These are phyloP conservation scores for Hydractinia symbiolongicarpus DNA, from an alignment of 30 jellyfish, hydroid and myxozoan genomes.

Conservation along the genomic window DNA sequence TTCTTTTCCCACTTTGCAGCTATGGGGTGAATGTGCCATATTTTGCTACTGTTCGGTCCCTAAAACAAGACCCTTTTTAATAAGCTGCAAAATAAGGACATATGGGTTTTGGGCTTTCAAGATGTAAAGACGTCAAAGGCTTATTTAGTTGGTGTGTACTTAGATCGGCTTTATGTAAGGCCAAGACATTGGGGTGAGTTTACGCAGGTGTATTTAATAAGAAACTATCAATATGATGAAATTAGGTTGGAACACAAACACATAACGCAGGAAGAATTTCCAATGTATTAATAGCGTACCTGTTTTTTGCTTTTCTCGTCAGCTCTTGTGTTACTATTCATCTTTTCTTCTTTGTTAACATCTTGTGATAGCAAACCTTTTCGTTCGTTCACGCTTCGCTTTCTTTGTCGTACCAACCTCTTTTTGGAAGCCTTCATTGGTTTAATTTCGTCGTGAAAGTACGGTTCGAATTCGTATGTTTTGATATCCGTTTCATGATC, in stretches of 20 bases:
- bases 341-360: slow-evolving; percentile 20
- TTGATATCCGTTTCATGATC: neutral
- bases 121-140: no score
- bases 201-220: no score
- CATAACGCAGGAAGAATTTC: no score
- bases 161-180: no score
- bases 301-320: neutral
- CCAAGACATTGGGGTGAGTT: no score
- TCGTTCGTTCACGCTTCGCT: neutral
- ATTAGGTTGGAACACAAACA: no score
- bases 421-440: slow-evolving; percentile 8
- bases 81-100: no score
- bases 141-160: no score
- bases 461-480: neutral
- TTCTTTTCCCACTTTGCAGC: slow-evolving; percentile 31
- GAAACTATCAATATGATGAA: no score
- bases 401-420: neutral
- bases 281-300: neutral
- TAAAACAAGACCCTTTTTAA: no score
- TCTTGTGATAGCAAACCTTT: slow-evolving; percentile 14
- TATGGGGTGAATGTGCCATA: slow-evolving; percentile 10
- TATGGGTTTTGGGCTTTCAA: no score
- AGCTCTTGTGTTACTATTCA: neutral
- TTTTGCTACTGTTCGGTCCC: no score
- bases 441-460: slow-evolving; percentile 10